phyloP scores from a whole-genome alignment of 2,113 vertebrate genomes.

The Coptodon bakossiorum region DNA sequence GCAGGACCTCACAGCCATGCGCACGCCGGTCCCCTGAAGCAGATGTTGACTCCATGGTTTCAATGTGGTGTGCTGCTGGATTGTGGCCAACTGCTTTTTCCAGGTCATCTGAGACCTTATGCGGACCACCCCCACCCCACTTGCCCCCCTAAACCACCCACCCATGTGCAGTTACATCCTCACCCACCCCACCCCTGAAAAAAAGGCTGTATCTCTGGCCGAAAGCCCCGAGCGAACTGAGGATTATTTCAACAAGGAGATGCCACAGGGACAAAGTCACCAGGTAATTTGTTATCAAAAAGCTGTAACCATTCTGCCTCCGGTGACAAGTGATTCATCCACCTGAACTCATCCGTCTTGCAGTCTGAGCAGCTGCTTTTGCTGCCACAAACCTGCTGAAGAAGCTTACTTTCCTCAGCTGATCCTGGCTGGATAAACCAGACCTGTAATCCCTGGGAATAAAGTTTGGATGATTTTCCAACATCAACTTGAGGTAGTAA shows the following conservation, averaged over 20 bases:
- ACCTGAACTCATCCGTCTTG: background rate
- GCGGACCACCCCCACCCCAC: background rate
- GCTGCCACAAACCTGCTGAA: background rate
- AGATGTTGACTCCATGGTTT: slow-evolving; percentile 17
- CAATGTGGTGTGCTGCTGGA: background rate
- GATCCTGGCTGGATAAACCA: slow-evolving; percentile 5
- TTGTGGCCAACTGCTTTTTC: background rate
- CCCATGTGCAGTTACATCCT: background rate
- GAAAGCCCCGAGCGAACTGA: background rate
- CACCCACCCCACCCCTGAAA: background rate
- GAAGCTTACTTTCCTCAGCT: background rate
- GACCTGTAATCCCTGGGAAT: background rate
- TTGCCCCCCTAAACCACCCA: background rate
- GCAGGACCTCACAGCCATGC: background rate
- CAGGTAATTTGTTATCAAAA: slow-evolving; percentile 46
- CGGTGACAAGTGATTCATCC: slow-evolving; percentile 21
- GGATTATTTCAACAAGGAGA: slow-evolving; percentile 38
- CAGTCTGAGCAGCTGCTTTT: background rate
- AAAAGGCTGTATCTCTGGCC: background rate
- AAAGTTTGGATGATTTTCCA: background rate
- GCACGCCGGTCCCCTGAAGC: slow-evolving; percentile 3
- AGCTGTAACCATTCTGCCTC: slow-evolving; percentile 2
- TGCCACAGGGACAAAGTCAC: slow-evolving; percentile 17
- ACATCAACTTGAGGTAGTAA: background rate
- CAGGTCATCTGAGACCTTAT: slow-evolving; percentile 1